These are phyloP conservation scores for Drosophila ezoana DNA, from an alignment of 2,888 invertebrate genomes.

Conservation along the genomic window DNA sequence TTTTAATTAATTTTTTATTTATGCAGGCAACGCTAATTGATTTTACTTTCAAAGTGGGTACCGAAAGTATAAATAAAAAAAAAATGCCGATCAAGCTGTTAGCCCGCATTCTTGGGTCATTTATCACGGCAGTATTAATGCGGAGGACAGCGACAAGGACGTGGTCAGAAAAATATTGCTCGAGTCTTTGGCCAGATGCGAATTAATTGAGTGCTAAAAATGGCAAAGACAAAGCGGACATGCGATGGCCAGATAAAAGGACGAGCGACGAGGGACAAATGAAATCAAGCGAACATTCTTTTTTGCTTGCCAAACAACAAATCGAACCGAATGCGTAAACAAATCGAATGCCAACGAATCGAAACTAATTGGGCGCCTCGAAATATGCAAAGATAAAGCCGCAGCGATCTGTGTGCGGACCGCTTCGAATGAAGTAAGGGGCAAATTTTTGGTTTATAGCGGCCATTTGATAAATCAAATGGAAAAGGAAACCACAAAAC, in stretches of 20 bases:
- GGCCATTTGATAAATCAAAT: constrained; percentile 68
- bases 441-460: constrained; percentile 51
- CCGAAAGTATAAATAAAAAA: background rate
- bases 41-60: constrained; percentile 48
- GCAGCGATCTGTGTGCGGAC: constrained; percentile 58
- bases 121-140: constrained; percentile 56
- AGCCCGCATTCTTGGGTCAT: constrained; percentile 37
- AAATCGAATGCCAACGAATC: constrained; percentile 70
- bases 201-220: constrained; percentile 78
- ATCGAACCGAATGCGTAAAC: constrained; percentile 47
- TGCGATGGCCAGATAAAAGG: constrained; percentile 39
- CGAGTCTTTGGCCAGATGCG: constrained; percentile 41
- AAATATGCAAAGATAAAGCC: constrained; percentile 77
- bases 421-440: constrained; percentile 19
- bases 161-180: constrained; percentile 52
- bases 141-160: constrained; percentile 13
- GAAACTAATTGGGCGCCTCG: constrained; percentile 76
- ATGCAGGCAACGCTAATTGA: constrained; percentile 74
- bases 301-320: constrained; percentile 50
- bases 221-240: constrained; percentile 43
- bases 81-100: constrained; percentile 21
- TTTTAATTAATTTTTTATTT: constrained; percentile 79
- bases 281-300: constrained; percentile 69
- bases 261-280: constrained; percentile 36
- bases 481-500: constrained; percentile 28